Evolutionary conservation across 92 coral and sea anemone genomes (phyloP), one percentile per base, ranked within the genome.

Genomic region (Phenganax subtilis): DNA sequence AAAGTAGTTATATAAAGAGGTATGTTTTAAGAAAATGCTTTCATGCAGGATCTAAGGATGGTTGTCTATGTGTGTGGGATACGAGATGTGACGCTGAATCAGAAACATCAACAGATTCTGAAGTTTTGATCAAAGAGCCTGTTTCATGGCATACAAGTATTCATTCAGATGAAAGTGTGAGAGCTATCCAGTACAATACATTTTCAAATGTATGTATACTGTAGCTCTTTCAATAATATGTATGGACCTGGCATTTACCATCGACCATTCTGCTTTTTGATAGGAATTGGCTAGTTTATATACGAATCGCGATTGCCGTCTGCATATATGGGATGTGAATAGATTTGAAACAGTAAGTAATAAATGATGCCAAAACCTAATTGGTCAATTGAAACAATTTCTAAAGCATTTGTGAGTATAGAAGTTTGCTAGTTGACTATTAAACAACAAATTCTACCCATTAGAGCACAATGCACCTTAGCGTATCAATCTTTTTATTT

Each of bases 221-320:
- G 82, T 88, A 91, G 88, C 59, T 62, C 78, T 68, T 14, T 17
- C 8, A 2, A 68, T 51, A 5, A 69, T 25, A 16, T 7, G 8
- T 0, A 9, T 51, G 52, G 20, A 37, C 17, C 9, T 20, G 2
- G 31, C 51, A 44, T 60, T 67, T 12, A 15, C 12, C 37, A 55
- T 28, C n/a, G 15, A 76, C 10, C 37, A 16, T 57, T 55, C 63
- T 62, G 47, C 47, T 37, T 5, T 74, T 53, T 65, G 61, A 51
- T 84, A 93, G 98, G 89, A 92, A 57, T 87, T 93, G 12, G 92
- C 92, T 25, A 90, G 97, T 0, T 87, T 93, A 12, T 93, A 97
- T 31, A 89, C 98, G 9, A 87, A 82, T 57, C 25, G 96, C 97
- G 25, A 20, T 20, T 20, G 25, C 3, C 86, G 82, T 68, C 80